Percentiles rank a stretch among this genome's conserved stretches.
These are phyloP conservation scores for Siniperca scherzeri DNA, from an alignment of 2,797 vertebrate species.

Conservation along the genomic window DNA sequence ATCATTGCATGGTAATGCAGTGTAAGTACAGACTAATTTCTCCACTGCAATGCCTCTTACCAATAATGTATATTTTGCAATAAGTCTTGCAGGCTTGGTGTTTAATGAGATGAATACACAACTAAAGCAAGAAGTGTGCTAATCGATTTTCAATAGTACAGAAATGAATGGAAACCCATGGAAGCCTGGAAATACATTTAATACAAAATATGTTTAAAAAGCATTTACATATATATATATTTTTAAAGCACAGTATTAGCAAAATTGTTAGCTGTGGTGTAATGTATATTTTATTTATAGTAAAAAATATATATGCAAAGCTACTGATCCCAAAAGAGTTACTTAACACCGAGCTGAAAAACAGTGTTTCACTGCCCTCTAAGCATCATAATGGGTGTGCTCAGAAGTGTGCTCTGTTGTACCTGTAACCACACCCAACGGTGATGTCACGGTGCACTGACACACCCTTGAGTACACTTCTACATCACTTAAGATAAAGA, in stretches of 20 bases:
- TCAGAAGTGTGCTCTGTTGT: not conserved
- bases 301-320: not conserved
- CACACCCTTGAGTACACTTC: not conserved
- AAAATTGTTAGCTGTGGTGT: not conserved
- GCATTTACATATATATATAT: not conserved
- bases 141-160: not conserved
- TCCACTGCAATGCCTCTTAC: not conserved
- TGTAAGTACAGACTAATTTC: not conserved
- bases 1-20: not conserved
- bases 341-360: not conserved
- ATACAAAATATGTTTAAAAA: not conserved
- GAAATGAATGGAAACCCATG: not conserved
- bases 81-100: not conserved
- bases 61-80: not conserved
- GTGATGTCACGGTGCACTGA: slow-evolving; percentile 1
- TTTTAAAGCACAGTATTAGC: not conserved
- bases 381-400: not conserved
- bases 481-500: not conserved
- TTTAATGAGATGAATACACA: not conserved
- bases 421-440: not conserved
- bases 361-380: not conserved
- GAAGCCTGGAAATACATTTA: not conserved
- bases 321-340: not conserved
- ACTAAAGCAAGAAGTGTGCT: not conserved
- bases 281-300: not conserved